Evolutionary conservation across 23 tunicate species (phyloP).

Genomic region (Styela plicata): DNA sequence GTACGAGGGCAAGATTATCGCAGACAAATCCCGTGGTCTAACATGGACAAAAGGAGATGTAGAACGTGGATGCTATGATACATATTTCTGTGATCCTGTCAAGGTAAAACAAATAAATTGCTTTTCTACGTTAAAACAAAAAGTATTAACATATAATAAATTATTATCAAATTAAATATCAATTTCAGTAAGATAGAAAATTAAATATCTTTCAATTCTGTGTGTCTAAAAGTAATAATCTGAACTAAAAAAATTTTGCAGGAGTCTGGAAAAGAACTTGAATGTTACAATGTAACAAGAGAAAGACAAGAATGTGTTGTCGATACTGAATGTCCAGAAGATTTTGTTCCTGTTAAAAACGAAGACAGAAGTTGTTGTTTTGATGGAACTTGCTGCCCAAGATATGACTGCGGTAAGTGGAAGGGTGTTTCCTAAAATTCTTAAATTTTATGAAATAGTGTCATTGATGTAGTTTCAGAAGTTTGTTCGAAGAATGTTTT

Average conservation of each 20-base stretch:
- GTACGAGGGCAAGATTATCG: conserved; percentile 33
- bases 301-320: conserved; percentile 20
- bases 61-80: conserved; percentile 48
- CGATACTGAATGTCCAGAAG: conserved; percentile 25
- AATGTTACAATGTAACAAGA: conserved; percentile 53
- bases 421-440: no score
- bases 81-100: conserved; percentile 35
- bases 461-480: no score
- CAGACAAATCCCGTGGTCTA: conserved; percentile 19
- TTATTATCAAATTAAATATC: no score
- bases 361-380: conserved; percentile 50
- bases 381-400: conserved; percentile 34
- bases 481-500: no score
- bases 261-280: conserved; percentile 40
- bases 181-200: no score
- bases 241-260: no score
- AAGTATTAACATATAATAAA: no score
- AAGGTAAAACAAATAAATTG: conserved; percentile 36
- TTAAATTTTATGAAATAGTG: no score
- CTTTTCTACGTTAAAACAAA: no score
- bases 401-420: conserved; percentile 41
- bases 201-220: no score
- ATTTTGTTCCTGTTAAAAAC: conserved; percentile 30
- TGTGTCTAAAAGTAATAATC: no score
- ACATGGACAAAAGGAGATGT: conserved; percentile 47